Evolutionary conservation across 2,113 vertebrate genomes (phyloP), one percentile per base, ranked within the genome.

Genomic region (Megalops atlanticus): DNA sequence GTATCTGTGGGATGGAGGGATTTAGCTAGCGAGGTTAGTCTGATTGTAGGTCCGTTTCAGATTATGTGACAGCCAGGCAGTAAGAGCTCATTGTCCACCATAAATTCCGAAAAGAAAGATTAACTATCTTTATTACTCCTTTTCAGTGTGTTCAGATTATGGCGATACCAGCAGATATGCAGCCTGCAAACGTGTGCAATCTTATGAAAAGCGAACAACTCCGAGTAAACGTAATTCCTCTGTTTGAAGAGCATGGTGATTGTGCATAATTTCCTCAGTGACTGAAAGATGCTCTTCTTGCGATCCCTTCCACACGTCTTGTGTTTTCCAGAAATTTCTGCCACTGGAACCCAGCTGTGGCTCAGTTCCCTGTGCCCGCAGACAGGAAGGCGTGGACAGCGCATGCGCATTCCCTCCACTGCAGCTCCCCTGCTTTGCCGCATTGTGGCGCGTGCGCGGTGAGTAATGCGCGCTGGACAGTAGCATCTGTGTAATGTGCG

Each of bases 391-490:
- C 45, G 81, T 54, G 81, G 69, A 49, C 27, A 40, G 76, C 85
- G 86, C 87, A 87, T 73, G 87, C 87, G 84, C 6, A 15, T 8
- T 35, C 8, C 24, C 11, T 12, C 68, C 86, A 82, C 86, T 88
- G 87, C 86, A n/a, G 85, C 82, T 74, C 11, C 43, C 74, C 82
- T 85, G 27, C 75, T 87, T 90, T 91, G 90, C 91, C 87, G 91
- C 93, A 92, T 86, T 83, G 85, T 49, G 15, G 72, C 91, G 92
- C 93, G 91, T n/a, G 92, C 92, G 90, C 82, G 81, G 47, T 81
- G 27, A 10, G 12, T 41, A 27, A 24, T 43, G 49, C 77, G 54
- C 40, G 45, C 70, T 36, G 41, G 41, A 73, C 70, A 76, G 31
- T 54, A 45, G 38, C 38, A 38, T 11, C 31, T 33, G 33, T n/a